A percentile compares a stretch with the other conserved stretches of the same genome.
Conservation (phyloP, 1,140 invertebrate species). For the Andrena cerasifolii region DNA sequence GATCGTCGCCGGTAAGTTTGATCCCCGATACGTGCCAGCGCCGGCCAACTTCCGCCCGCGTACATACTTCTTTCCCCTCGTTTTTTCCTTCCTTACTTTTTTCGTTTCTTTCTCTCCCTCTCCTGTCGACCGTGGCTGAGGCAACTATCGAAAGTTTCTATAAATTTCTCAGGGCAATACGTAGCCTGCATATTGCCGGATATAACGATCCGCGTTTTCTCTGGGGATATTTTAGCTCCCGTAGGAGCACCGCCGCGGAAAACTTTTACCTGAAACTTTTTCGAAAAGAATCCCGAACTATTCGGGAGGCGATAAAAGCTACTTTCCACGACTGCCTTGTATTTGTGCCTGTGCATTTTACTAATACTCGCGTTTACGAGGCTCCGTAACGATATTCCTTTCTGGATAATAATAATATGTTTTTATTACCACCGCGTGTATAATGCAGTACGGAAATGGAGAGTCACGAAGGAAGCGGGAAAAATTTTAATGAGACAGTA, state of each 20-base stretch:
- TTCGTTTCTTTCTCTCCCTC: background rate
- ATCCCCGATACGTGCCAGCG: constrained; percentile 1
- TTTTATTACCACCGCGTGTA: no score
- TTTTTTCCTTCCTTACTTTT: no score
- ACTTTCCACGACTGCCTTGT: background rate
- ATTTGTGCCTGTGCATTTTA: background rate
- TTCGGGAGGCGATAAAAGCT: background rate
- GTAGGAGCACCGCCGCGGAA: background rate
- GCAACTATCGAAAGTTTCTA: constrained; percentile 23
- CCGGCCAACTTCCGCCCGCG: background rate
- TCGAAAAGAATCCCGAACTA: constrained; percentile 9
- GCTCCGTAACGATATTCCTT: background rate
- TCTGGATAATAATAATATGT: no score
- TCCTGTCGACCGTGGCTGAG: background rate
- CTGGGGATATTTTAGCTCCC: constrained; percentile 4
- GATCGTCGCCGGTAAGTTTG: background rate
- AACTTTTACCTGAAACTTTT: constrained; percentile 8
- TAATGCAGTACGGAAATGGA: no score
- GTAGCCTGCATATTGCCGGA: constrained; percentile 8
- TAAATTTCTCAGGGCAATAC: constrained; percentile 31
- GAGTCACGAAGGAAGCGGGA: no score
- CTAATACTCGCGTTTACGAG: background rate
- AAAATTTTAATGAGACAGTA: no score
- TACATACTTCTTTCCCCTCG: background rate
- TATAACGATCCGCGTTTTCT: constrained; percentile 22